Conservation (phyloP, 2,888 invertebrate genomes). For the Pollenia amentaria region DNA sequence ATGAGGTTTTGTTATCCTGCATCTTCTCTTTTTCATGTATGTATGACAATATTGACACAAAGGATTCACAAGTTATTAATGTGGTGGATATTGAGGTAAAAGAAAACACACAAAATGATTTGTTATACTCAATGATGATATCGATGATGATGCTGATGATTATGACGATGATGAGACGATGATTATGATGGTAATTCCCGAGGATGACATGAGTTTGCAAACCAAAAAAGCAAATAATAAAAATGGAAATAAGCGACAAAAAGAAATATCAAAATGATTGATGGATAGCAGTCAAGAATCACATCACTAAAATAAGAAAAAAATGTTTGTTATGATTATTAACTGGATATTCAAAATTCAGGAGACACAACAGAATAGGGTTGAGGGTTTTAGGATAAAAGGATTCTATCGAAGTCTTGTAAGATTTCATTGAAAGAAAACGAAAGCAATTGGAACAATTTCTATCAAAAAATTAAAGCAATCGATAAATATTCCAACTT, state of each 20-base stretch:
- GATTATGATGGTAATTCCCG: constrained; percentile 56
- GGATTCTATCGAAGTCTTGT: background rate
- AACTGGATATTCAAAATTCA: constrained; percentile 64
- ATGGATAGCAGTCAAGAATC: constrained; percentile 64
- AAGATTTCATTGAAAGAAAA: background rate
- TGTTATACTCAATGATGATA: constrained; percentile 51
- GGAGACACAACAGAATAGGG: constrained; percentile 1
- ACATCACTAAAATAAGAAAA: constrained; percentile 23
- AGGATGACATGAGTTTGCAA: constrained; percentile 48
- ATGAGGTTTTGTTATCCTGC: constrained; percentile 52
- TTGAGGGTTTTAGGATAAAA: background rate
- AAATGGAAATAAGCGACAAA: constrained; percentile 30
- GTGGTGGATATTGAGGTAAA: constrained; percentile 73
- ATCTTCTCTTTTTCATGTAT: constrained; percentile 59
- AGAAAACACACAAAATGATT: constrained; percentile 66
- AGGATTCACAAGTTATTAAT: constrained; percentile 73
- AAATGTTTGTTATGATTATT: constrained; percentile 66
- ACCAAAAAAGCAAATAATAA: constrained; percentile 11
- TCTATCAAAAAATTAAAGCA: too few relatives aligned
- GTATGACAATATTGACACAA: constrained; percentile 74
- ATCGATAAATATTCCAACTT: too few relatives aligned
- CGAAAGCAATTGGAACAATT: too few relatives aligned
- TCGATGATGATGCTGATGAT: constrained; percentile 21
- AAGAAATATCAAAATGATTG: constrained; percentile 65
- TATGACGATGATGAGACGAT: constrained; percentile 45